Conservation (phyloP, 2,113 vertebrate species). For the Rhea pennata region DNA sequence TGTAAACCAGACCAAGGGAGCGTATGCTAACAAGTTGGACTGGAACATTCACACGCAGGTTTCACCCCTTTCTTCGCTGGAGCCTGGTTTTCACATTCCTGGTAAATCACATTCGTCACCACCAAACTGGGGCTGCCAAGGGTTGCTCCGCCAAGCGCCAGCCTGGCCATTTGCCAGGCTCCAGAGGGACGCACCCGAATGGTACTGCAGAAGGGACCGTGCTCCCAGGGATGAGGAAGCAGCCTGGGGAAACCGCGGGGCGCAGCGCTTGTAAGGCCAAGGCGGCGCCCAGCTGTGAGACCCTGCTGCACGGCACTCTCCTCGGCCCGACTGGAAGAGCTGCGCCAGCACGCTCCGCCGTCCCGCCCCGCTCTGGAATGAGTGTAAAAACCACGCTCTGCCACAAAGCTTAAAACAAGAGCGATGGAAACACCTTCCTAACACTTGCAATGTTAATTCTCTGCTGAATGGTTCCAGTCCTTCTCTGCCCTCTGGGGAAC, state of each 20-base stretch:
- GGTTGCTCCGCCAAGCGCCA: neutral
- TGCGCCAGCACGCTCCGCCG: neutral
- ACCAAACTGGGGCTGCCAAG: neutral
- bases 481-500: neutral
- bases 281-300: neutral
- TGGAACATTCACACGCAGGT: neutral
- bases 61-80: neutral
- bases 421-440: neutral
- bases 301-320: neutral
- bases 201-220: neutral
- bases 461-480: neutral
- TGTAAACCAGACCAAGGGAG: neutral
- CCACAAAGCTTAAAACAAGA: neutral
- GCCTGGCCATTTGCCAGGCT: neutral
- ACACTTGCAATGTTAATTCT: neutral
- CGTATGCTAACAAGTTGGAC: neutral
- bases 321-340: rapidly evolving
- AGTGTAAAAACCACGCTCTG: neutral
- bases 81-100: neutral
- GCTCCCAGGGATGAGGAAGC: too few species aligned
- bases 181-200: rapidly evolving
- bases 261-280: neutral
- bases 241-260: neutral
- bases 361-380: rapidly evolving
- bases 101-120: neutral